Base-by-base conservation (phyloP, 2,797 vertebrate genomes). In the Epinephelus malabaricus region DNA sequence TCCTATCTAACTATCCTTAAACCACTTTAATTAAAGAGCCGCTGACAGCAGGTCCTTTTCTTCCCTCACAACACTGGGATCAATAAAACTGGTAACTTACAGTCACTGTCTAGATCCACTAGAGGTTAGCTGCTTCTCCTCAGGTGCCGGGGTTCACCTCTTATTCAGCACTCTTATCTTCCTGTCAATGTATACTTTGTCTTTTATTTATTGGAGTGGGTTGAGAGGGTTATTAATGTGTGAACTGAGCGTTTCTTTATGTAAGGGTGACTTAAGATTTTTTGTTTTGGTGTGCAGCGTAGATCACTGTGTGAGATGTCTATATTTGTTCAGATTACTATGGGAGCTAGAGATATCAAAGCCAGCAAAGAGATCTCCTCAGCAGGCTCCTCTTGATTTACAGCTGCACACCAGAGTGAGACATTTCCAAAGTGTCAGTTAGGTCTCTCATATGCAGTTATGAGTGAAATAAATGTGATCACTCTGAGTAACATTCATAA, bases 391-490 rank as follows among this genome's bases (percentile, higher is more conserved):
- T 62, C 27, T 6, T 64, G 63, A 61, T 63, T 18, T 55, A 50
- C 40, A 59, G 65, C 75, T 60, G 70, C 54, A 73, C 58, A 64
- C 54, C 58, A 63, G 21, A 61, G 21, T 30, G 54, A 61, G 30
- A 47, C 56, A 18, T 64, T 56, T 79, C 53, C 49, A 47, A 46
- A 23, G 27, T 30, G 69, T 58, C 72, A 68, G 55, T 64, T 40
- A 83, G 23, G 46, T 82, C 67, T 65, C 84, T 86, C 64, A 71
- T 84, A 70, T 70, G 54, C 78, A 90, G 86, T 92, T 92, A 85
- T 86, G 59, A 64, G 88, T 89, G 59, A 85, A 85, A 85, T 88
- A 90, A 88, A 88, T 84, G 82, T 86, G 84, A 92, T 90, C 84
- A 86, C 78, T 66, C 63, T 38, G 14, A 66, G 79, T 45, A 55